Conservation (phyloP, 2,113 vertebrate species). For the Cinclus cinclus region DNA sequence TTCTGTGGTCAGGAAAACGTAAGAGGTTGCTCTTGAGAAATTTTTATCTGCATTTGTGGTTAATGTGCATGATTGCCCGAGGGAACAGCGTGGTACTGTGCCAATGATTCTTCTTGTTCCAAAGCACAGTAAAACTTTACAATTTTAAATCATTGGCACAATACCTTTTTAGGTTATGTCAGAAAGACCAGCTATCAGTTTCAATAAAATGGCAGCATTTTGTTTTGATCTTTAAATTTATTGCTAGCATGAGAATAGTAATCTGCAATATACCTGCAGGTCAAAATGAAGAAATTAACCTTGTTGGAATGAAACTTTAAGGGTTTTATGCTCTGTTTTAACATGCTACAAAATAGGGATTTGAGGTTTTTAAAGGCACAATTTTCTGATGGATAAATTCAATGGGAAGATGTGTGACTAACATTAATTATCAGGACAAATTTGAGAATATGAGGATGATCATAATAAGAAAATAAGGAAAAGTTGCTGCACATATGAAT, state of each 20-base stretch:
- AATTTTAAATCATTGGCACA: slow-evolving; percentile 17
- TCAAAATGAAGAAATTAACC: slow-evolving; percentile 8
- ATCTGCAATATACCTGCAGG: slow-evolving; percentile 4
- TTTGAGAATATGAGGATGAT: not conserved
- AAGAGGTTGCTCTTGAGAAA: slow-evolving; percentile 2
- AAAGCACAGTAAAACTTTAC: slow-evolving; percentile 22
- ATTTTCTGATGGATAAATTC: not conserved
- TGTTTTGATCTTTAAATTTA: slow-evolving; percentile 44
- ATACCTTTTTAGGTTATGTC: slow-evolving; percentile 16
- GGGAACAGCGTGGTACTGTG: not conserved
- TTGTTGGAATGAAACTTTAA: not conserved
- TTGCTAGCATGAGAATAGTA: not conserved
- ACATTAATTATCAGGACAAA: not conserved
- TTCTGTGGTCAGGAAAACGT: slow-evolving; percentile 2
- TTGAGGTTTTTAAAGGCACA: not conserved
- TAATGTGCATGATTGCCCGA: slow-evolving; percentile 15
- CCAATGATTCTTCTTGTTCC: slow-evolving; percentile 12
- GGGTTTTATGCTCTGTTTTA: not conserved
- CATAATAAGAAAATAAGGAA: not conserved
- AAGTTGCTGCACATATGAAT: not conserved
- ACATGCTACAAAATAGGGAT: not conserved
- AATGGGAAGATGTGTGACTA: not conserved
- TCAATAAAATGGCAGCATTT: slow-evolving; percentile 14
- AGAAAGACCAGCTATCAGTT: slow-evolving; percentile 27
- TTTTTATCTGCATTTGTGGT: slow-evolving; percentile 32